These are phyloP conservation scores for Aptenodytes forsteri DNA, from an alignment of 2,113 vertebrate species.

Conservation along the genomic window DNA sequence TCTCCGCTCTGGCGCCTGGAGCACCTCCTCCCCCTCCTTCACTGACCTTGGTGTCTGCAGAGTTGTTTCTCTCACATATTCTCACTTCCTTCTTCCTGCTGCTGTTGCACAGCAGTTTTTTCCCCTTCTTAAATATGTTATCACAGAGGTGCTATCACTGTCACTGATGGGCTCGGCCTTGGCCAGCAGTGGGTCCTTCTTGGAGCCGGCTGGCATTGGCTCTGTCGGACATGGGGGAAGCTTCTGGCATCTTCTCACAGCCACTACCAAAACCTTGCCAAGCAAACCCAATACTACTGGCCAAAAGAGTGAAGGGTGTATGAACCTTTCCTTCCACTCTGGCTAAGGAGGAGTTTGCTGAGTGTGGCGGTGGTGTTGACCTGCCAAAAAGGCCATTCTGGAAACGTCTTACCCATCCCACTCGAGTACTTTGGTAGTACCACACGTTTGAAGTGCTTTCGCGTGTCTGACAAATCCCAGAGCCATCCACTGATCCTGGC, in stretches of 20 bases:
- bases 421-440: not conserved
- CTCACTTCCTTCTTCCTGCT: not conserved
- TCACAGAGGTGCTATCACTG: fast-evolving
- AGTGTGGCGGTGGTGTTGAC: not conserved
- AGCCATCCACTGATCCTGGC: not conserved
- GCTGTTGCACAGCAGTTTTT: not conserved
- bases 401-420: not conserved
- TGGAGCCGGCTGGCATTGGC: not conserved
- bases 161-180: fast-evolving
- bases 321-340: not conserved
- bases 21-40: not conserved
- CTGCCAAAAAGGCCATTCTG: not conserved
- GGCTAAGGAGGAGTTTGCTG: not conserved
- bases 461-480: not conserved
- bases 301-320: not conserved
- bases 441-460: not conserved
- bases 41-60: not conserved
- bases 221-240: fast-evolving
- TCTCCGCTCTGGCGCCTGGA: not conserved
- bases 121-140: not conserved
- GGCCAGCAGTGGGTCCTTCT: fast-evolving
- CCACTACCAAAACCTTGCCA: not conserved
- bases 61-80: not conserved
- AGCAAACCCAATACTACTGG: not conserved
- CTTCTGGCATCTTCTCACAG: not conserved